Evolutionary conservation across 2,797 vertebrate genomes (phyloP), one percentile per base, ranked within the genome.

Genomic region (Microtus agrestis): DNA sequence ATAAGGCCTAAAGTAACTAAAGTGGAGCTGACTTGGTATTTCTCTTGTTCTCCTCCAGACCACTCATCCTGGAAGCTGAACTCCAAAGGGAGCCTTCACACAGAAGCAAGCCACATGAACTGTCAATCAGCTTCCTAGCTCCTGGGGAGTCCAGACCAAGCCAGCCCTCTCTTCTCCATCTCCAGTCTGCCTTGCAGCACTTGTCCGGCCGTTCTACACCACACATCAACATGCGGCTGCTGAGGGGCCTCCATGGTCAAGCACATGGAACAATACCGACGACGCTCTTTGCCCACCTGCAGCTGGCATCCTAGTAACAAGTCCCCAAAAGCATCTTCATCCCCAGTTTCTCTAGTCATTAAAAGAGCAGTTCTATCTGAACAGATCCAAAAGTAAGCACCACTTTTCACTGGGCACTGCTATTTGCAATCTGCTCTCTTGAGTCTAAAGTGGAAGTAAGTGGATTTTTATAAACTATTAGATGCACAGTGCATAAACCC

Each of bases 401-500:
- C 77, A 46, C 56, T 84, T 76, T 46, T 59, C 21, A 77, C 5
- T 63, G 43, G 12, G 29, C 56, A 89, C 37, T 61, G 87, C 71
- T 46, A 61, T 48, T 23, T 76, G 40, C 56, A 92, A 91, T 80
- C 48, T 76, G 77, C 71, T 80, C 54, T 76, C 65, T 91, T 88
- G 73, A 78, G 51, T 81, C 95, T 54, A 91, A 12, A 95, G 63
- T 14, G 91, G 74, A 91, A 95, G 63, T 34, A 74, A 84, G 82
- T 27, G 51, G 46, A 46, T 92, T 97, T 92, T 91, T 90, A 93
- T 63, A 88, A 93, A 87, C 91, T 56, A 91, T 2, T 12, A 14
- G 8, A 48, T 87, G n/a, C 14, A 73, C 37, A 80, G 46, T 4
- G 40, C 88, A 82, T 31, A 96, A 40, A 71, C 14, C 86, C 51